These are phyloP conservation scores for Anhinga rufa DNA, from an alignment of 2,113 vertebrate genomes.

Conservation along the genomic window DNA sequence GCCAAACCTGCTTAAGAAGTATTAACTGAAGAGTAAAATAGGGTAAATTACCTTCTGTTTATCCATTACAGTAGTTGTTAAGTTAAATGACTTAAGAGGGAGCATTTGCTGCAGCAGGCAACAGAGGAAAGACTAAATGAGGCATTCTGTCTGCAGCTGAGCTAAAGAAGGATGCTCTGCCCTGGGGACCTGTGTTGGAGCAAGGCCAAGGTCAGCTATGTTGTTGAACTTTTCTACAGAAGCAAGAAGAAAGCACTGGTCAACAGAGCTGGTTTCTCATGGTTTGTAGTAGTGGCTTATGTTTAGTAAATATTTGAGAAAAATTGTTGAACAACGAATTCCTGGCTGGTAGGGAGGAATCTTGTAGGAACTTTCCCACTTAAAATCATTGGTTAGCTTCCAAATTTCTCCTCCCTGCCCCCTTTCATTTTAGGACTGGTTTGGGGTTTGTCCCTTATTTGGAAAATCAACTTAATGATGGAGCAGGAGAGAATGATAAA, in stretches of 20 bases:
- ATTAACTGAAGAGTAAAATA: not conserved
- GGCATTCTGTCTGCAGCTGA: not conserved
- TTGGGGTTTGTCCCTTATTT: not conserved
- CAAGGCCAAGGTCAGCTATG: not conserved
- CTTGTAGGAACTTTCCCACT: not conserved
- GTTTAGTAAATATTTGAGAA: conserved; percentile 7
- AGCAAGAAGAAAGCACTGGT: not conserved
- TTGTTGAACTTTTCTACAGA: not conserved
- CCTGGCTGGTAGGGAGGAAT: not conserved
- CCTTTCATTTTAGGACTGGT: not conserved
- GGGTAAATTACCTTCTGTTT: not conserved
- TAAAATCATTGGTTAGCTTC: not conserved
- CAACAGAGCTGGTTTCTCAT: not conserved
- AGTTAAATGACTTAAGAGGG: not conserved
- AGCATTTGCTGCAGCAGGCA: not conserved
- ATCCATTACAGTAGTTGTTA: not conserved
- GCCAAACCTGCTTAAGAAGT: not conserved
- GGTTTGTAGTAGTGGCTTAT: not conserved
- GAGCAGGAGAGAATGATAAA: not conserved
- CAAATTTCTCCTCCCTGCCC: not conserved
- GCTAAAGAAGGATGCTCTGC: not conserved
- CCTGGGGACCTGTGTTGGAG: not conserved
- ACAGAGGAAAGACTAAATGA: not conserved
- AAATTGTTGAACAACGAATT: not conserved
- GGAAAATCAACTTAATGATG: not conserved